These are phyloP conservation scores for Muntiacus muntjak DNA, from an alignment of 2,113 vertebrate species.

Conservation along the genomic window DNA sequence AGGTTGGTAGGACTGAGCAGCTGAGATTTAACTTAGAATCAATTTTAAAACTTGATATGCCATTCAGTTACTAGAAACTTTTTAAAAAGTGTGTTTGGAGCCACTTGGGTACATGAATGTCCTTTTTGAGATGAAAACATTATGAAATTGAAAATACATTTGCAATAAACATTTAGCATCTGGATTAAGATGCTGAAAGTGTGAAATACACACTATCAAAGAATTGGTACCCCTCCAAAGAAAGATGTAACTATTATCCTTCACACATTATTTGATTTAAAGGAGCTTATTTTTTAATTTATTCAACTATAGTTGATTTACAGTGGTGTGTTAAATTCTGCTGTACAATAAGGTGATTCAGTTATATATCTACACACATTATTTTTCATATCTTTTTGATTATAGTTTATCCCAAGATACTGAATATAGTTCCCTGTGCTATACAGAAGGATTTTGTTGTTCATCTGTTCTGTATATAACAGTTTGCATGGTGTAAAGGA, in stretches of 20 bases:
- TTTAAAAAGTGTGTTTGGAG: background rate
- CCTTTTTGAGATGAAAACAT: background rate
- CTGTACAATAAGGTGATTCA: background rate
- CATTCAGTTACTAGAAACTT: background rate
- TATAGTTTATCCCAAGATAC: background rate
- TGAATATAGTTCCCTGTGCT: background rate
- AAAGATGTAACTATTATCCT: background rate
- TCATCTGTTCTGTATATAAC: background rate
- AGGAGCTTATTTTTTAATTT: background rate
- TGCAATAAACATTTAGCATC: background rate
- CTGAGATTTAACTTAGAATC: background rate
- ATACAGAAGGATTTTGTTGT: background rate
- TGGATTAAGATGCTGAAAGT: background rate
- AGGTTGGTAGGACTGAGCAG: background rate
- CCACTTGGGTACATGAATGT: background rate
- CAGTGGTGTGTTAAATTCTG: background rate
- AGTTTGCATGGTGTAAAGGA: background rate
- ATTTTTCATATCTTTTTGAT: accelerated
- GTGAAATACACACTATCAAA: background rate
- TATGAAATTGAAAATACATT: background rate
- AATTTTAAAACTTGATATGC: background rate
- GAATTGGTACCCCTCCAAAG: background rate
- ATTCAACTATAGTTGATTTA: background rate
- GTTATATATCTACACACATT: background rate
- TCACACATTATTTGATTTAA: background rate